phyloP scores from a whole-genome alignment of 92 coral and sea anemone species.

The Zoanthus solanderi region DNA sequence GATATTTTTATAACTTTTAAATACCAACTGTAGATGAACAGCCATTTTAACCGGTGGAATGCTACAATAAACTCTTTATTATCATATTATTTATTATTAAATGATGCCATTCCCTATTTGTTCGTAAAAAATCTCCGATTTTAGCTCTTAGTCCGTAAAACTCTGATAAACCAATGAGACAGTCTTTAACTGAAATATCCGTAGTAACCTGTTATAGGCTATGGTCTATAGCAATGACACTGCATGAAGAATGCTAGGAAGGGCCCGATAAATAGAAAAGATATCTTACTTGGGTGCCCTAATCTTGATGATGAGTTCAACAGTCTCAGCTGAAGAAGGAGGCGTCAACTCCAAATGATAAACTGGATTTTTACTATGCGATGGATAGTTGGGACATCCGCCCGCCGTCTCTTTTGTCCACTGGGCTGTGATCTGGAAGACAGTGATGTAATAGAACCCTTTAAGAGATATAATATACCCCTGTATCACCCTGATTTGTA shows the following conservation, averaged over 20 bases:
- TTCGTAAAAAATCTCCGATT: too few relatives aligned
- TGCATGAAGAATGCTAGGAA: not conserved
- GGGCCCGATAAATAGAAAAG: not conserved
- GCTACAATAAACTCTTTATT: too few relatives aligned
- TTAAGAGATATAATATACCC: too few relatives aligned
- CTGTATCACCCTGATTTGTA: too few relatives aligned
- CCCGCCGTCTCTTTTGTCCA: constrained; percentile 94
- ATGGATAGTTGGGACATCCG: constrained; percentile 92
- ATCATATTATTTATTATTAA: too few relatives aligned
- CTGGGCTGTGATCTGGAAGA: constrained; percentile 82
- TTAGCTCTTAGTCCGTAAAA: too few relatives aligned
- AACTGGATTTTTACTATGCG: constrained; percentile 87
- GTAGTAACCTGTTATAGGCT: too few relatives aligned
- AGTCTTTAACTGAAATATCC: not conserved
- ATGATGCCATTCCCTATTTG: too few relatives aligned
- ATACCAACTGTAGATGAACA: too few relatives aligned
- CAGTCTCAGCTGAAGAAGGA: constrained; percentile 75
- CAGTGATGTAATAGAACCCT: not conserved
- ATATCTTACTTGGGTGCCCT: constrained; percentile 92
- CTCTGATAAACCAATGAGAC: too few relatives aligned
- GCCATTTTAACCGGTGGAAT: too few relatives aligned
- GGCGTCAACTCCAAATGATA: constrained; percentile 80
- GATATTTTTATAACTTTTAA: too few relatives aligned
- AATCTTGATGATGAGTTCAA: constrained; percentile 86
- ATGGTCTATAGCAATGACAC: not conserved